Evolutionary conservation across 2,888 invertebrate species (phyloP).

Genomic region (Aphodius sticticus): DNA sequence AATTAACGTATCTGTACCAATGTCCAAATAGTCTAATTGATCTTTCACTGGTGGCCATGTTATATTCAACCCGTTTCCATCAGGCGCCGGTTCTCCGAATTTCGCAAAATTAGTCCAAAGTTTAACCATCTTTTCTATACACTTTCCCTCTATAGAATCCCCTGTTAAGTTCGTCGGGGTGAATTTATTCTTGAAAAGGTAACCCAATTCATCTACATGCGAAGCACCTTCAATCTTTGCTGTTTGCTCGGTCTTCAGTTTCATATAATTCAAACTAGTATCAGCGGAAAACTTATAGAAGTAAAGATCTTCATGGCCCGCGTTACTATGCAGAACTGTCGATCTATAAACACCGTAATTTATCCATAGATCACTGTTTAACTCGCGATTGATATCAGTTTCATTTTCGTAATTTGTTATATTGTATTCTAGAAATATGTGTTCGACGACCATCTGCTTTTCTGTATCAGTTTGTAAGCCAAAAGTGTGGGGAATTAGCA

Average conservation of each 20-base stretch:
- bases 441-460: conserved; percentile 16
- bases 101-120: conserved; percentile 34
- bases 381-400: background rate
- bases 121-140: conserved; percentile 28
- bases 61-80: background rate
- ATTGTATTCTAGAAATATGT: conserved; percentile 28
- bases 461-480: conserved; percentile 17
- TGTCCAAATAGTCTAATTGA: conserved; percentile 28
- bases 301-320: conserved; percentile 26
- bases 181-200: conserved; percentile 32
- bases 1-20: conserved; percentile 16
- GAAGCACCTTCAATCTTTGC: conserved; percentile 26
- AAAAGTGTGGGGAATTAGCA: conserved; percentile 19
- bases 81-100: conserved; percentile 31
- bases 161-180: conserved; percentile 27
- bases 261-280: conserved; percentile 30
- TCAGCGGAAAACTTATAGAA: conserved; percentile 32
- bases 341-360: conserved; percentile 25
- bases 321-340: conserved; percentile 6
- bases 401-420: background rate
- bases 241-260: conserved; percentile 26
- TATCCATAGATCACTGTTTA: conserved; percentile 17
- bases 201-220: conserved; percentile 33
- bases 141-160: conserved; percentile 23
- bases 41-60: conserved; percentile 27